phyloP scores from a whole-genome alignment of 2,888 invertebrate genomes.

The Bombylius discolor region DNA sequence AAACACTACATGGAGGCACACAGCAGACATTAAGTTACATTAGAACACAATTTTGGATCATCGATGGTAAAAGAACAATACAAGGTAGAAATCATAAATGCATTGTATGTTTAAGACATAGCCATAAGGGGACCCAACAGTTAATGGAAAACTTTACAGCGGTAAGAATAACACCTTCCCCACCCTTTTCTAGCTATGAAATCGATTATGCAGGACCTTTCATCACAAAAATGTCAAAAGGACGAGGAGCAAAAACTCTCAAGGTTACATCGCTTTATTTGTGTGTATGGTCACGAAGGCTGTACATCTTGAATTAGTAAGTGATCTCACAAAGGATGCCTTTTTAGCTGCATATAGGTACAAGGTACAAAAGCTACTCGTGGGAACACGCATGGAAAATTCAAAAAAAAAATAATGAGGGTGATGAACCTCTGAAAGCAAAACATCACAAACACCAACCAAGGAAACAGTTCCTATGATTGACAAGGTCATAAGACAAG shows the following conservation, averaged over 20 bases:
- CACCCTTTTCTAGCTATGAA: background rate
- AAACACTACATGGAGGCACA: background rate
- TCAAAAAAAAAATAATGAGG: too few species aligned
- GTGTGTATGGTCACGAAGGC: background rate
- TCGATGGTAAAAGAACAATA: background rate
- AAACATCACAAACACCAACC: too few species aligned
- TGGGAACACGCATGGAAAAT: too few species aligned
- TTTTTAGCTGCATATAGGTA: conserved; percentile 1
- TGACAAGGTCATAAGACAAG: too few species aligned
- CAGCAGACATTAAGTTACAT: background rate
- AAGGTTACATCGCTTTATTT: background rate
- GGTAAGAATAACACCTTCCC: background rate
- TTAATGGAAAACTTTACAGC: background rate
- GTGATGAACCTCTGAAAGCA: too few species aligned
- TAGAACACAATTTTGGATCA: background rate
- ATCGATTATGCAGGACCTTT: background rate
- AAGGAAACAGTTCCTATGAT: too few species aligned
- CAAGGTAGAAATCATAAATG: background rate
- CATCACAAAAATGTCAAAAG: background rate
- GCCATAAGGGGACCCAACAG: background rate
- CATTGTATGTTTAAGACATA: background rate
- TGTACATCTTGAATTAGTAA: background rate
- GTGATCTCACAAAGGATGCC: background rate
- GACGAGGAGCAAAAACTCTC: background rate
- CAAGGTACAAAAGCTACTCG: too few species aligned